Evolutionary conservation across 2,113 vertebrate species (phyloP), one percentile per base, ranked within the genome.

Genomic region (Zosterops pallidus): DNA sequence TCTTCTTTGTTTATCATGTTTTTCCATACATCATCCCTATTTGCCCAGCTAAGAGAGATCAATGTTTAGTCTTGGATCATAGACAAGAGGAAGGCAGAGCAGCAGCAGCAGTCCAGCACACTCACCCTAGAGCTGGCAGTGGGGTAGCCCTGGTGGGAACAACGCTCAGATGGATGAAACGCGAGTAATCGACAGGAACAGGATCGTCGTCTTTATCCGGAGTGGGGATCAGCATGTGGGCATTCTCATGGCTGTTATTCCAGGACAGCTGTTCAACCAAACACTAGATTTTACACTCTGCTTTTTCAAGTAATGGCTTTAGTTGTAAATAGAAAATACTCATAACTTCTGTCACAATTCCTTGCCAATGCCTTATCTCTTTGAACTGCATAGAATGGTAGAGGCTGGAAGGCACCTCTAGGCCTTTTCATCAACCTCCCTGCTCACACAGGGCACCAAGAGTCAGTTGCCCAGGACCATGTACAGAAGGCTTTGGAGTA

Each of bases 1-100:
- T 98, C 97, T 21, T 99, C 99, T 94, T 99, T 99, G 64, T 96
- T 98, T 63, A 99, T 83, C 98, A 99, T 99, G 95, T 99, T 99
- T 95, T 97, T 98, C 99, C 99, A 99, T 2, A 99, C 98, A 1
- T 99, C 99, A 21, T 99, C 99, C 90, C 98, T 98, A 96, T 98
- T 99, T 19, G 98, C 99, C 99, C 99, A 99, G 95, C 99, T 99
- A 92, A 53, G 64, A 91, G 23, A 63, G 52, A 86, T n/a, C 37
- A 77, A 4, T 4, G 16, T 33, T 92, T 24, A 95, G 63, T 52
- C 23, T 67, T 21, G 24, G 72, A 23, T 41, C 18, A 22, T 1
- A 81, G 50, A 39, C 19, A 35, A 69, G 41, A 75, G 26, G 42
- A 13, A 71, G 22, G 63, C 63, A 94, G 74, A 55, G 15, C 50